Base-by-base conservation (phyloP, 2,888 invertebrate genomes). In the Cephus rjabovi region DNA sequence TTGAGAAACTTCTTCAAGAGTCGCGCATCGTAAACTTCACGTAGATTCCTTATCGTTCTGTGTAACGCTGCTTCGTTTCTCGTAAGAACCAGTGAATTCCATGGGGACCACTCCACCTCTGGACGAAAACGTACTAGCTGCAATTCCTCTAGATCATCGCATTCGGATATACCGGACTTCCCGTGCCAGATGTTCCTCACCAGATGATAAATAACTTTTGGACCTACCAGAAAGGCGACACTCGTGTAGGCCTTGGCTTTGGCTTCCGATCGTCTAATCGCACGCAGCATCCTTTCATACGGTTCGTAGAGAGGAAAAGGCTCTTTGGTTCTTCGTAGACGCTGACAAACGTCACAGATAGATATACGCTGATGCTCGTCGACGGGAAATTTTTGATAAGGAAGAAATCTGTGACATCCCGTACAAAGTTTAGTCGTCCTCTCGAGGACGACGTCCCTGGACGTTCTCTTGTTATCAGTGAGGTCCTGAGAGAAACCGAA, bases 21-120 rank as follows among this genome's bases (percentile, higher is more conserved):
- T 86, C 95, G 94, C 70, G 94, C 93, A 83, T 96, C 95, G 86
- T 96, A 96, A 0, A 95, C 93, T 15, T 93, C 92, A 77, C 93
- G 93, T 11, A 96, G 93, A 76, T 93, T 91, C 30, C 94, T 93
- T 4, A 97, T 92, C 84, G 94, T 94, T 80, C 95, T 92, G 90
- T 98, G 98, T 79, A 95, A 94, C 76, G 95, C 94, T 79, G 96
- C 95, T 92, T 98, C 98, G 80, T 95, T 94, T 75, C 95, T 94
- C 0, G 98, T 98, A 3, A 98, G 93, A 70, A 98, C 93, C 83
- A 98, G 94, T 89, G 96, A 97, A 91, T 98, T 98, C 98, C 98
- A 98, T 0, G 98, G 98, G 0, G 97, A 94, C 98, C 98, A 98
- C 84, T 96, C 96, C 81, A 95, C 93, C 69, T 94, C 92, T 56